Evolutionary conservation across 2,888 invertebrate species (phyloP).

Genomic region (Philaethria dido): DNA sequence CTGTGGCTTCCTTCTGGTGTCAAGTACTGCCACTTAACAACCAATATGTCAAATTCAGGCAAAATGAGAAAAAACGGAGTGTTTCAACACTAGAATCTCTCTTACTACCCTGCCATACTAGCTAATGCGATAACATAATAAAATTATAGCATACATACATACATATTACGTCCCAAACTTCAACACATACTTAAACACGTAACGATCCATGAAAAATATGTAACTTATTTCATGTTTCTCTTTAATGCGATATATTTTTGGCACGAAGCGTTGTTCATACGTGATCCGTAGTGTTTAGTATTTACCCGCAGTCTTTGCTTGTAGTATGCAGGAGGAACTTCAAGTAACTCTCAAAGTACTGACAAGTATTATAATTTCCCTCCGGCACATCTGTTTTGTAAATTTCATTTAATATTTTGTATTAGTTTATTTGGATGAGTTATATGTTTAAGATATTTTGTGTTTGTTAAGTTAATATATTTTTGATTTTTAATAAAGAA

Average conservation of each 20-base stretch:
- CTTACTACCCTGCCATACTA: neutral
- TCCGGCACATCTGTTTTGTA: neutral
- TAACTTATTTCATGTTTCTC: conserved; percentile 17
- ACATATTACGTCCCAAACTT: neutral
- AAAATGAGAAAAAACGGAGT: too few species aligned
- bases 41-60: too few species aligned
- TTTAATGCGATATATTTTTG: conserved; percentile 31
- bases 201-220: conserved; percentile 24
- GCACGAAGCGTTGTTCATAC: conserved; percentile 18
- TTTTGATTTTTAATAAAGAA: too few species aligned
- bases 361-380: conserved; percentile 8
- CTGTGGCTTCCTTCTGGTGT: too few species aligned
- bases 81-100: too few species aligned
- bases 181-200: conserved; percentile 1
- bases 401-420: conserved; percentile 5
- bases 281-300: conserved; percentile 12
- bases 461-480: too few species aligned
- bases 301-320: neutral
- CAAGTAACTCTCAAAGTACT: neutral
- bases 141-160: neutral
- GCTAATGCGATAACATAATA: neutral
- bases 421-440: neutral
- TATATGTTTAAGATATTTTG: neutral
- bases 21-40: too few species aligned
- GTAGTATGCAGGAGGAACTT: neutral